phyloP scores from a whole-genome alignment of 2,888 invertebrate species.

The Dysmachus trigonus region DNA sequence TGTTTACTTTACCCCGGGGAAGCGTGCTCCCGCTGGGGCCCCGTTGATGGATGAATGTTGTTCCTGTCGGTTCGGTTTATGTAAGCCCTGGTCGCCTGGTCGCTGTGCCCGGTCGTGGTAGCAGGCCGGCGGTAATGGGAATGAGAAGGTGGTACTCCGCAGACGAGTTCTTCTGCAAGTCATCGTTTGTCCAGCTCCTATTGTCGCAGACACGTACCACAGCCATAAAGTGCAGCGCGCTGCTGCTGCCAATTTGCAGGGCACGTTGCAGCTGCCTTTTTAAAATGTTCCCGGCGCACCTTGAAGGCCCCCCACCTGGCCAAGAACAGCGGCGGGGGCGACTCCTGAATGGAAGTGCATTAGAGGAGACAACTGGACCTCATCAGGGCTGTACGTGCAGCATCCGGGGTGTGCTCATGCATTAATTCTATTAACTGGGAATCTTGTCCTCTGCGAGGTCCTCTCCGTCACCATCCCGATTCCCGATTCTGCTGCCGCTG shows the following conservation, averaged over 20 bases:
- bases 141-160: not conserved
- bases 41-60: slow-evolving; percentile 6
- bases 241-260: slow-evolving; percentile 18
- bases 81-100: not conserved
- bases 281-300: not conserved
- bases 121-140: not conserved
- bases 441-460: not conserved
- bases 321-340: not conserved
- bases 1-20: not conserved
- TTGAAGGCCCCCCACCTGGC: not conserved
- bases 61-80: slow-evolving; percentile 8
- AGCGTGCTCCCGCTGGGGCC: not conserved
- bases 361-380: slow-evolving; percentile 29
- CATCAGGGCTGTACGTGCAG: slow-evolving; percentile 14
- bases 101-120: not conserved
- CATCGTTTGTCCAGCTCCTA: slow-evolving; percentile 4
- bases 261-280: not conserved
- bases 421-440: slow-evolving; percentile 33
- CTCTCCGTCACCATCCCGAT: too few relatives aligned
- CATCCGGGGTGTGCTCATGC: slow-evolving; percentile 25
- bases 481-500: too few relatives aligned
- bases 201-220: slow-evolving; percentile 5
- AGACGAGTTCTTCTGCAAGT: slow-evolving; percentile 9
- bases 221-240: slow-evolving; percentile 3
- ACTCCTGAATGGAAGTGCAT: slow-evolving; percentile 26